These are phyloP conservation scores for Tautogolabrus adspersus DNA, from an alignment of 2,113 vertebrate genomes.

Conservation along the genomic window DNA sequence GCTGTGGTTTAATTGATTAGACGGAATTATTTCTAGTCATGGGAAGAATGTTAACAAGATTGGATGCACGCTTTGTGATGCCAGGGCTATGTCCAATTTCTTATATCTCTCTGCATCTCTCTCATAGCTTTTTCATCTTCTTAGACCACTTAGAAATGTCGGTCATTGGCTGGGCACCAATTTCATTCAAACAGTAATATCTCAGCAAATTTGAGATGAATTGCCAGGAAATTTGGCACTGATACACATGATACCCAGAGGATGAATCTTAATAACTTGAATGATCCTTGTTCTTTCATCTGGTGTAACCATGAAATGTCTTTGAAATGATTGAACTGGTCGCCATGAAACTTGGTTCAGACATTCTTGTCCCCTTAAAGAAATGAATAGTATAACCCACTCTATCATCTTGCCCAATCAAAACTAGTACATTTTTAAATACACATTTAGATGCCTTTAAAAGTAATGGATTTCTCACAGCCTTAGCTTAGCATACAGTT, in stretches of 20 bases:
- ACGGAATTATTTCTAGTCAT: conserved; percentile 63
- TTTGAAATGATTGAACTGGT: neutral
- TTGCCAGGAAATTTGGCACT: neutral
- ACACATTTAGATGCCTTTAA: neutral
- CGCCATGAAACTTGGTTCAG: neutral
- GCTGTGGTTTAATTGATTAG: conserved; percentile 65
- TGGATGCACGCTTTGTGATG: conserved; percentile 50
- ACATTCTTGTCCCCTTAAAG: neutral
- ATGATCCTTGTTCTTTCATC: neutral
- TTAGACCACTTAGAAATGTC: neutral
- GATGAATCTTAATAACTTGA: neutral
- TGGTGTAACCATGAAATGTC: neutral
- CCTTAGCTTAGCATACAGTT: too few species aligned
- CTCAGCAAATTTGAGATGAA: neutral
- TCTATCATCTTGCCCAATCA: neutral
- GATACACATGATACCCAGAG: neutral
- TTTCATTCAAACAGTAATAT: conserved; percentile 1
- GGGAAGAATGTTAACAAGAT: conserved; percentile 71
- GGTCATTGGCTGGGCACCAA: neutral
- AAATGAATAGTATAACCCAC: neutral
- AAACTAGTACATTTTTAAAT: neutral
- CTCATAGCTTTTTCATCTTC: neutral
- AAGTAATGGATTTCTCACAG: too few species aligned
- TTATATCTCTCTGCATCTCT: conserved; percentile 2
- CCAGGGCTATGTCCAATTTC: conserved; percentile 41